Percentiles rank a stretch among this genome's conserved stretches.
These are phyloP conservation scores for Cyclargus thomasi DNA, from an alignment of 1,140 invertebrate species.

Conservation along the genomic window DNA sequence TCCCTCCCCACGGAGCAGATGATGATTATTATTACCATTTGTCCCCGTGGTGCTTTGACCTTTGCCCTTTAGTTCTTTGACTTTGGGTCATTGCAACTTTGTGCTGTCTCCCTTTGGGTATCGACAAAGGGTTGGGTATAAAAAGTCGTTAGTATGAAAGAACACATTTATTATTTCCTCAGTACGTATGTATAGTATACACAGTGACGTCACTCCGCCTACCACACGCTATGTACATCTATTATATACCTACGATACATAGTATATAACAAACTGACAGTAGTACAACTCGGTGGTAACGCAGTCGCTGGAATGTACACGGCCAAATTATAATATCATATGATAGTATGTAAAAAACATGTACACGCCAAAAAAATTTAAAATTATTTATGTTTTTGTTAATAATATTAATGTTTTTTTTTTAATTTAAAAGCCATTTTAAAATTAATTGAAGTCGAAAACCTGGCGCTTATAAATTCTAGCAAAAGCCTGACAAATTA, in stretches of 20 bases:
- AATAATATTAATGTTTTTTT: neutral
- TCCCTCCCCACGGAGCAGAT: too few species aligned
- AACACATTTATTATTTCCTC: constrained; percentile 65
- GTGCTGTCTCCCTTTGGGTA: too few species aligned
- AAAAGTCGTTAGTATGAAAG: constrained; percentile 39
- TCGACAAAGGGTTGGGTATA: neutral
- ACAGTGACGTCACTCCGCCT: constrained; percentile 23
- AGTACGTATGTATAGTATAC: constrained; percentile 31
- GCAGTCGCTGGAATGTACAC: neutral
- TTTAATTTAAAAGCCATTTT: neutral
- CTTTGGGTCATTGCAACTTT: too few species aligned
- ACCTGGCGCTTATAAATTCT: neutral
- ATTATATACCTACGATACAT: constrained; percentile 32
- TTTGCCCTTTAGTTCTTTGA: too few species aligned
- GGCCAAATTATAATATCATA: too few species aligned
- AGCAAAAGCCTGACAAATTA: neutral
- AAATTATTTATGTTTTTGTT: too few species aligned
- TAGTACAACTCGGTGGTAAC: neutral
- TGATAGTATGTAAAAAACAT: neutral
- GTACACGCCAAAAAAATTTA: too few species aligned
- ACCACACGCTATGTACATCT: constrained; percentile 23
- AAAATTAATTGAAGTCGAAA: neutral
- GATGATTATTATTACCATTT: too few species aligned
- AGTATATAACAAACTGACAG: neutral
- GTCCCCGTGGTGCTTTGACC: too few species aligned